Base-by-base conservation (phyloP, 2,797 vertebrate genomes). In the Channallabes apus region DNA sequence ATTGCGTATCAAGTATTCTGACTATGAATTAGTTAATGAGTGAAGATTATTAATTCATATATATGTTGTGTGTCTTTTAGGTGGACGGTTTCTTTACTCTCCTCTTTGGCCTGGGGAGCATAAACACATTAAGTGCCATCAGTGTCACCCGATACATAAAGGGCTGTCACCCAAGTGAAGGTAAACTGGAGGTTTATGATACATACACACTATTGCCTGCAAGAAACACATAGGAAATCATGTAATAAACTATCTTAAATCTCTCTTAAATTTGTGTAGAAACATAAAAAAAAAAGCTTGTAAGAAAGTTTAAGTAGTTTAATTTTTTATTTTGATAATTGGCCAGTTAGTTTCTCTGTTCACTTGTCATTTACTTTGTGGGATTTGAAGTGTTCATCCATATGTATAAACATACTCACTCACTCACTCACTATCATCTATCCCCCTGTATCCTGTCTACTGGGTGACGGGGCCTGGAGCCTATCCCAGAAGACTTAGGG, bases 51-150 rank as follows among this genome's bases (percentile, higher is more conserved):
- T 58, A 17, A 54, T 64, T 75, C 12, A 64, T 51, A 65, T 46
- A 4, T n/a, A 15, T 56, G 27, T 3, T 86, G 59, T 88, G 32
- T 90, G 38, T 82, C 89, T 88, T 93, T 77, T 91, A 97, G 97
- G 88, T 97, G 73, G 97, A 97, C 51, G 97, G 96, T 3, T 97
- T 97, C 92, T 94, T 97, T 86, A 98, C 96, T 0, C 91, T 98
- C 83, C 94, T 98, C 7, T 98, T 98, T 79, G 97, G 96, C 69
- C 94, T 98, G 3, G 94, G 95, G 7, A 97, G 97, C 92, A 97
- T 97, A 93, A 97, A 97, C 91, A 98, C 97, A 17, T 92, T 97
- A 82, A 97, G 97, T 0, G 95, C 97, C 67, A 97, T 98, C 93
- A 98, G 97, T 67, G 87, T 98, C 90, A 97, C 95, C 73, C 94